Percentiles rank a stretch among this genome's conserved stretches.
phyloP scores from a whole-genome alignment of 2,797 vertebrate genomes.

The Protonibea diacanthus region DNA sequence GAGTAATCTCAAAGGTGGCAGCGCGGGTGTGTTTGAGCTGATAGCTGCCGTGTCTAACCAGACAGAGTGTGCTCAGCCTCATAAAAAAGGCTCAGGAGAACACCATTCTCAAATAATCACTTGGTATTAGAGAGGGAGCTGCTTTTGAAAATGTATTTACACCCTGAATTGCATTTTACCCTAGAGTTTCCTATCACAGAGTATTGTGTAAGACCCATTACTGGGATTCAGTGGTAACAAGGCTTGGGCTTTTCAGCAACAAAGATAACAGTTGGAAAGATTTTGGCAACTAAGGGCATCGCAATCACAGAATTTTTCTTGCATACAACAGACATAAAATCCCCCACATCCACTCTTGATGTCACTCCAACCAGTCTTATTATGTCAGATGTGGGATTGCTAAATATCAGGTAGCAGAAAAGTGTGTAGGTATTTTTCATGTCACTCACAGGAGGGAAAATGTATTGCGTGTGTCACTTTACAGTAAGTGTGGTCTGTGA shows the following conservation, averaged over 20 bases:
- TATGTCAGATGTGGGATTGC: background rate
- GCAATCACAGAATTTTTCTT: slow-evolving; percentile 30
- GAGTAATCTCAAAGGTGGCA: slow-evolving; percentile 76
- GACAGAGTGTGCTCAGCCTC: slow-evolving; percentile 52
- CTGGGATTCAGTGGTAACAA: slow-evolving; percentile 44
- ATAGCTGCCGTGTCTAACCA: slow-evolving; percentile 71
- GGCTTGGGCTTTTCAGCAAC: slow-evolving; percentile 41
- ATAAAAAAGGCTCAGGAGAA: slow-evolving; percentile 64
- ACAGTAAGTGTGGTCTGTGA: background rate
- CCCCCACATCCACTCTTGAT: slow-evolving; percentile 3
- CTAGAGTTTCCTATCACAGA: slow-evolving; percentile 43
- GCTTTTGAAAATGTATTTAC: slow-evolving; percentile 67
- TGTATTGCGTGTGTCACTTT: background rate
- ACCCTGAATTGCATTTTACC: slow-evolving; percentile 55
- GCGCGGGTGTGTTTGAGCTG: slow-evolving; percentile 65
- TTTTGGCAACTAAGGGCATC: slow-evolving; percentile 27
- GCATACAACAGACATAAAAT: slow-evolving; percentile 27
- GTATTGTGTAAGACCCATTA: slow-evolving; percentile 35
- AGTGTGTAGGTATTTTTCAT: background rate
- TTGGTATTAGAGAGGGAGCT: slow-evolving; percentile 48
- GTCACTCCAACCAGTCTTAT: slow-evolving; percentile 2
- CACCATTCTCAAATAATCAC: slow-evolving; percentile 62
- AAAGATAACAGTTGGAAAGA: slow-evolving; percentile 29
- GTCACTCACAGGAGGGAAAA: slow-evolving; percentile 6
- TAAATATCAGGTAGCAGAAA: slow-evolving; percentile 13